Percentiles rank a stretch among this genome's conserved stretches.
Conservation (phyloP, 2,113 vertebrate species). For the Melanerpes formicivorus region DNA sequence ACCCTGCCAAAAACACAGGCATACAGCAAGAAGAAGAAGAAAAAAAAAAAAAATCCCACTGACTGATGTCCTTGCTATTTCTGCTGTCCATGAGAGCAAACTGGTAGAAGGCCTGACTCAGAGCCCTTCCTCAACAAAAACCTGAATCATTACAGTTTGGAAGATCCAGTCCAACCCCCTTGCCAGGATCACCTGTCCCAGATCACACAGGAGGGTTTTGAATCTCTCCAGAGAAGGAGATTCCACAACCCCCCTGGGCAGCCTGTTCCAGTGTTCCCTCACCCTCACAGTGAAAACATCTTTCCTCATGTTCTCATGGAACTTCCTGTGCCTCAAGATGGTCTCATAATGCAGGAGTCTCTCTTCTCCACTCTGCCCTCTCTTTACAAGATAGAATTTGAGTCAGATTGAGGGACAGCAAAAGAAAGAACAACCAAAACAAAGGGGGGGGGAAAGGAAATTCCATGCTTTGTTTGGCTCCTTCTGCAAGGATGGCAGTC, state of each 20-base stretch:
- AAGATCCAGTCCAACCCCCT: neutral
- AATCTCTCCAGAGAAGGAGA: too few species aligned
- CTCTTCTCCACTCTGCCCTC: neutral
- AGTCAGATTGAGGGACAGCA: neutral
- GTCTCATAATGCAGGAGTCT: neutral
- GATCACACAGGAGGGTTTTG: too few species aligned
- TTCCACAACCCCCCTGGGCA: too few species aligned
- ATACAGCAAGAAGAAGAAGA: neutral
- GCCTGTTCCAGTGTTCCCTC: too few species aligned
- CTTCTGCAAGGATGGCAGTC: neutral
- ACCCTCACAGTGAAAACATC: too few species aligned
- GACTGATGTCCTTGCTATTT: neutral
- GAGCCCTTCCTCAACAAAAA: neutral
- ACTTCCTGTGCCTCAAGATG: neutral
- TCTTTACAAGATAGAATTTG: neutral
- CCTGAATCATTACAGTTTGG: neutral
- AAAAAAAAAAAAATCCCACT: neutral
- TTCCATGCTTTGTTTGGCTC: neutral
- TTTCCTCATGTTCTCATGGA: too few species aligned
- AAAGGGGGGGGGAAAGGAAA: accelerated
- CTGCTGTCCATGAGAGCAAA: neutral
- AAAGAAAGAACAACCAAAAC: too few species aligned
- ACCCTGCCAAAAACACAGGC: neutral
- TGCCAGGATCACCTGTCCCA: too few species aligned
- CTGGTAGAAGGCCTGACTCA: neutral